These are phyloP conservation scores for Neopelma chrysocephalum DNA, from an alignment of 2,797 vertebrate genomes.

Conservation along the genomic window DNA sequence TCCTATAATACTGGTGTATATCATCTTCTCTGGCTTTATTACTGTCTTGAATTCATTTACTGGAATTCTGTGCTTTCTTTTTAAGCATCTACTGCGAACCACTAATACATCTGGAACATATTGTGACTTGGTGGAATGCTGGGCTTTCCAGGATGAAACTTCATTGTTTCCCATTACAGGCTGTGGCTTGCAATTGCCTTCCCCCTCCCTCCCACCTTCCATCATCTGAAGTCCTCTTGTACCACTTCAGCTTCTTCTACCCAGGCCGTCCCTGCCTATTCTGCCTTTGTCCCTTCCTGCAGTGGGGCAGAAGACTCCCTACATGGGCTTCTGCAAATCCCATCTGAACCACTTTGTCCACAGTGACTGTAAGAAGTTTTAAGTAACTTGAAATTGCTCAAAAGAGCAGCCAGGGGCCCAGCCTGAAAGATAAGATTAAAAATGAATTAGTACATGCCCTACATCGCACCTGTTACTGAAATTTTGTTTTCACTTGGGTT, in stretches of 20 bases:
- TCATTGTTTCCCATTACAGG: slow-evolving; percentile 4
- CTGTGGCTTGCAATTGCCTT: not conserved
- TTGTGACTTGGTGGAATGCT: not conserved
- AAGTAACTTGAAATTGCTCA: not conserved
- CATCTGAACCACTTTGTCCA: not conserved
- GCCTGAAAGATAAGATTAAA: not conserved
- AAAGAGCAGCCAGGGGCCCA: not conserved
- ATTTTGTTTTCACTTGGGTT: not conserved
- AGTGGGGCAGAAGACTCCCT: not conserved
- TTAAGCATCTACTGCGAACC: not conserved
- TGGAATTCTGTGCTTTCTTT: slow-evolving; percentile 22
- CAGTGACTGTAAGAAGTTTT: not conserved
- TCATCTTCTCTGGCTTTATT: not conserved
- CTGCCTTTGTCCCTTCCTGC: not conserved
- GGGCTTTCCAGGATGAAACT: not conserved
- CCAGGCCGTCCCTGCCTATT: not conserved
- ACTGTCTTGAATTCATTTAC: slow-evolving; percentile 1
- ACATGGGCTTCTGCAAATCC: not conserved
- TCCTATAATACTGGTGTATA: not conserved
- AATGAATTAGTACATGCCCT: not conserved
- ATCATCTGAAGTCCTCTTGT: not conserved
- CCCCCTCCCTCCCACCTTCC: not conserved
- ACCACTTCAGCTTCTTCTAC: not conserved
- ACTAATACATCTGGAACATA: slow-evolving; percentile 13
- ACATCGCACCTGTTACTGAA: not conserved